Evolutionary conservation across 2,797 vertebrate species (phyloP).

Genomic region (Streptopelia turtur): DNA sequence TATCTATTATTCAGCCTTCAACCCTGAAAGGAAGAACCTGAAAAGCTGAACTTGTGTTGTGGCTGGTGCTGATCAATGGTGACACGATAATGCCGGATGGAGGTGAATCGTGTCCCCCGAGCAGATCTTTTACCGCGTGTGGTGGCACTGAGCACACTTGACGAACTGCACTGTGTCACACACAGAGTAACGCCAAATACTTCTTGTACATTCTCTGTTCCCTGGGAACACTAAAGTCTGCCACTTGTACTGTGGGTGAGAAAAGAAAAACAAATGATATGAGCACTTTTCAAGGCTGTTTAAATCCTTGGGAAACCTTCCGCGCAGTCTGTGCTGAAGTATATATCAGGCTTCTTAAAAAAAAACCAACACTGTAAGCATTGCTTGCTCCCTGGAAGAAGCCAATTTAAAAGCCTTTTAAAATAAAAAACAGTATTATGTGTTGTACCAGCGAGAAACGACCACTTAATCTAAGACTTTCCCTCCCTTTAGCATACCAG

Average conservation of each 20-base stretch:
- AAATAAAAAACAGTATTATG: background rate
- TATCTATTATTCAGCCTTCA: conserved; percentile 5
- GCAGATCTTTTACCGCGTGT: background rate
- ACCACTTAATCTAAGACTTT: background rate
- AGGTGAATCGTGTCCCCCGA: background rate
- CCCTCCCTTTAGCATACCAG: background rate
- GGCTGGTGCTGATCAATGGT: background rate
- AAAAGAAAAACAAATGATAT: background rate
- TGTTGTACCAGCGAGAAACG: background rate
- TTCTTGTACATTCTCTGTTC: conserved; percentile 4
- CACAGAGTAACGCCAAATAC: background rate
- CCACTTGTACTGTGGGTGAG: background rate
- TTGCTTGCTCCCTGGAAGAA: background rate
- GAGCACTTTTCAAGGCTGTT: conserved; percentile 28
- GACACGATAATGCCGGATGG: background rate
- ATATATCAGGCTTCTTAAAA: background rate
- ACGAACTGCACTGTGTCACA: background rate
- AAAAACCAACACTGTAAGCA: background rate
- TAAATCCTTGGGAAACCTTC: conserved; percentile 24
- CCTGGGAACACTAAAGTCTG: conserved; percentile 28
- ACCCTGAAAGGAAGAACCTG: background rate
- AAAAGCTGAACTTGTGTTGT: conserved; percentile 7
- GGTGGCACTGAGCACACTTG: background rate
- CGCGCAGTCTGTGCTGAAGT: background rate
- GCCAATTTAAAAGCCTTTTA: background rate